phyloP scores from a whole-genome alignment of 2,113 vertebrate species.

The Lutjanus erythropterus region DNA sequence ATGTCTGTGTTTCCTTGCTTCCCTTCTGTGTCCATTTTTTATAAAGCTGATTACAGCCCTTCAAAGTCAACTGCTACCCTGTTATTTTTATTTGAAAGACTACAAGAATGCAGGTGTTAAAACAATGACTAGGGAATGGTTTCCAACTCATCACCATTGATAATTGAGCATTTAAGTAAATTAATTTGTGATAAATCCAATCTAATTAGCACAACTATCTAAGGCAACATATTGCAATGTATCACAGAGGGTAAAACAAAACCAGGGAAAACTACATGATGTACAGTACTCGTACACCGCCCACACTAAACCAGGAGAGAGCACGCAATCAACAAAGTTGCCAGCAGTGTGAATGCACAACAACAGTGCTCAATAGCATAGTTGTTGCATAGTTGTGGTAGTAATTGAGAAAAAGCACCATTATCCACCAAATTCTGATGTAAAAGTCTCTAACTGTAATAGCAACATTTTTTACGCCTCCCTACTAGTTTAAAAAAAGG shows the following conservation, averaged over 20 bases:
- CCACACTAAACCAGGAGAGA: conserved; percentile 23
- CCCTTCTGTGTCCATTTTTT: neutral
- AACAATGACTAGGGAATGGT: conserved; percentile 19
- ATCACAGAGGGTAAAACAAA: neutral
- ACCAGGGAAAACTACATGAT: neutral
- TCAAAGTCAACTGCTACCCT: conserved; percentile 21
- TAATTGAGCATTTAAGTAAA: conserved; percentile 10
- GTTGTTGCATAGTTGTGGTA: conserved; percentile 55
- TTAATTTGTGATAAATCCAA: conserved; percentile 2
- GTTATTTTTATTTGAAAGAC: conserved; percentile 35
- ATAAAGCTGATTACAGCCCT: conserved; percentile 36
- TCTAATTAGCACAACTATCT: neutral
- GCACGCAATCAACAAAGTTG: conserved; percentile 14
- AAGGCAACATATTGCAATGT: neutral
- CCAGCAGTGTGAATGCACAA: conserved; percentile 8
- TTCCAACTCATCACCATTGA: conserved; percentile 17
- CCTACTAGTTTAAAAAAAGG: neutral
- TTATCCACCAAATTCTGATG: conserved; percentile 17
- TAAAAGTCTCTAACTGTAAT: conserved; percentile 15
- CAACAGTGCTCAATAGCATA: conserved; percentile 38
- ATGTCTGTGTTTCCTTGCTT: conserved; percentile 1
- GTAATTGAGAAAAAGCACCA: conserved; percentile 33
- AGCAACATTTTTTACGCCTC: conserved; percentile 16
- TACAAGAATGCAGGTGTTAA: conserved; percentile 35
- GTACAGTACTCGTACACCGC: neutral